Conservation (phyloP, 2,113 vertebrate genomes). For the Ceyx melanurus region DNA sequence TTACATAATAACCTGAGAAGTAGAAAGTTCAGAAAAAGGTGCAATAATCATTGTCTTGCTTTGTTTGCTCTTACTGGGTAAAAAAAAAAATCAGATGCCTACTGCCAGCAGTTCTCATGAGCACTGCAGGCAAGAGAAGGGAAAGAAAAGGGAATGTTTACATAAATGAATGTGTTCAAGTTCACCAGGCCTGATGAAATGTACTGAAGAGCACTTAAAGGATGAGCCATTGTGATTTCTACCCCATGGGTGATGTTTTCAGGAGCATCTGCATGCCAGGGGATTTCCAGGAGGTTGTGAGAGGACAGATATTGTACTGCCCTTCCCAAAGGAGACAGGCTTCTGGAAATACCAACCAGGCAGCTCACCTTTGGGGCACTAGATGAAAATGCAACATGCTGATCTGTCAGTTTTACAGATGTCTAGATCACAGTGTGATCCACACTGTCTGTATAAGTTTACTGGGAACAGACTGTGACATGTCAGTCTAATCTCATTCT, state of each 20-base stretch:
- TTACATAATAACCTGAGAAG: constrained; percentile 1
- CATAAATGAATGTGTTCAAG: background rate
- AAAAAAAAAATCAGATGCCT: background rate
- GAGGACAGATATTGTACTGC: background rate
- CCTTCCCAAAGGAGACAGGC: background rate
- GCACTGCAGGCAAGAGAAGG: background rate
- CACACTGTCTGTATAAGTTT: background rate
- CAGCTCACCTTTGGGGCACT: background rate
- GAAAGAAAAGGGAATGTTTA: background rate
- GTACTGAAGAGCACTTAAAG: background rate
- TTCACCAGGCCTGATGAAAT: background rate
- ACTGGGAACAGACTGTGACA: background rate
- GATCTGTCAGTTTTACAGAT: background rate
- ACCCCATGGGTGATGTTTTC: background rate
- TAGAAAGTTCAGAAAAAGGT: background rate
- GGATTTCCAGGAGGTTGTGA: background rate
- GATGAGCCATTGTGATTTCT: background rate
- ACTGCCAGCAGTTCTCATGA: background rate
- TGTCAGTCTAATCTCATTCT: background rate
- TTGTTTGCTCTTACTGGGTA: background rate
- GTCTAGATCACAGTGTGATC: background rate
- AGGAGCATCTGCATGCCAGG: background rate
- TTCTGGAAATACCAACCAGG: background rate
- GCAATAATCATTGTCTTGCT: background rate
- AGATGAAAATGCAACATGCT: background rate